Percentiles rank a stretch among this genome's conserved stretches.
Evolutionary conservation across 2,113 vertebrate genomes (phyloP).

Genomic region (Chloroceryle aenea): DNA sequence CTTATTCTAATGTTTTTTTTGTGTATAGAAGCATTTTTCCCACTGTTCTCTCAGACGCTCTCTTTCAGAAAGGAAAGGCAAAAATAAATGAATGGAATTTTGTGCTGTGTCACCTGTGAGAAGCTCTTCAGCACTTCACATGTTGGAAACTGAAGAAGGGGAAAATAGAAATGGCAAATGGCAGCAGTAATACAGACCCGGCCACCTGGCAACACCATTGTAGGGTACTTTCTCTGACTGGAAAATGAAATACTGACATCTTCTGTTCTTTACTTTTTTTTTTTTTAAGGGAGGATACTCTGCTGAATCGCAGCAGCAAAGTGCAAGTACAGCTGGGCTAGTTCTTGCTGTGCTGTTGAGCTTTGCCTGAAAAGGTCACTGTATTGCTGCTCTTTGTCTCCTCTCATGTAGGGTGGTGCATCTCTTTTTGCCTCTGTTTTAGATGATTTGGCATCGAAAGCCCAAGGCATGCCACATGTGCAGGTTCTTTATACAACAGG

Average conservation of each 20-base stretch:
- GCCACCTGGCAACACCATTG: accelerated
- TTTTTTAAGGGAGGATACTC: background rate
- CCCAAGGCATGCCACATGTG: background rate
- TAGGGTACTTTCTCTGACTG: background rate
- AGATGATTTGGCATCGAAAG: background rate
- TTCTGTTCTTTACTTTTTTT: background rate
- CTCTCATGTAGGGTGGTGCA: background rate
- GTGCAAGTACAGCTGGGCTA: background rate
- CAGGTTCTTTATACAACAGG: background rate
- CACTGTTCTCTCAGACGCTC: background rate
- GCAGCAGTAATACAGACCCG: background rate
- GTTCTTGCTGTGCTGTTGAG: background rate
- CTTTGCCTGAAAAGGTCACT: background rate
- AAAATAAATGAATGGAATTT: background rate
- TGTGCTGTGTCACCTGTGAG: background rate
- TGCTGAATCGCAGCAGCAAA: background rate
- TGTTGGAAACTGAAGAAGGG: background rate
- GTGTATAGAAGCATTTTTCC: background rate
- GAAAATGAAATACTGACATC: background rate
- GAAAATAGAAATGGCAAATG: background rate
- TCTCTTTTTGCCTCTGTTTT: background rate
- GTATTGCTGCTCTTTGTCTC: background rate
- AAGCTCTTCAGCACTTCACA: background rate
- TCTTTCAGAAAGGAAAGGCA: background rate
- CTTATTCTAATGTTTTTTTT: background rate